Base-by-base conservation (phyloP, 2,888 invertebrate genomes). In the Thecophora atra region DNA sequence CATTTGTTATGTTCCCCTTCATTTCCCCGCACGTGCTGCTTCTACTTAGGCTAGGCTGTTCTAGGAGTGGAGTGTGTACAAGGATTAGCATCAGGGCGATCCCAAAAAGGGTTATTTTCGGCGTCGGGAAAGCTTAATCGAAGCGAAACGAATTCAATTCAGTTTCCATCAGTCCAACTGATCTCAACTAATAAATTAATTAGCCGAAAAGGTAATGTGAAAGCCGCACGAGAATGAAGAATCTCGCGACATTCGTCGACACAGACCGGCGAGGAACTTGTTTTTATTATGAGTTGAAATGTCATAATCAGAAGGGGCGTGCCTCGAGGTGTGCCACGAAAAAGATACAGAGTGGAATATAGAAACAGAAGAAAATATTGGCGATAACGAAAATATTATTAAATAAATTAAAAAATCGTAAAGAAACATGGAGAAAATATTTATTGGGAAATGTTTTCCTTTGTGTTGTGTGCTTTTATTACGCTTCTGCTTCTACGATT, bases 171-270 rank as follows among this genome's bases (percentile, higher is more conserved):
- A 47, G 30, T 30, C 30, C 30, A 30, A 13, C 4, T 63, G 8
- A 63, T n/a, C 19, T 17, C 42, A 63, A 19, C 63, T 63, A 63
- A 63, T 63, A 21, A 63, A 63, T 63, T 63, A 63, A 60, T 37
- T 37, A 2, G 4, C 21, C n/a, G 19, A 37, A 63, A 30, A 30
- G 8, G 13, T 19, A 63, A 63, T 63, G 42, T 21, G 28, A 30
- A n/a, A 63, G 42, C n/a, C n/a, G n/a, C n/a, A 37, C n/a, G 19
- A 63, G n/a, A 37, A 42, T 63, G 37, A 42, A 37, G 17, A 19
- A 56, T 11, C 37, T 11, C 37, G 6, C 11, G 11, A 37, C 11
- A 37, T 8, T 30, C 30, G 5, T 8, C 30, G 5, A 6, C 37
- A 6, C 3, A 6, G 7, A 1, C 37, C 37, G 11, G 7, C 37